Conservation (phyloP, 2,888 invertebrate genomes). For the Glyphotaelius pellucidus region DNA sequence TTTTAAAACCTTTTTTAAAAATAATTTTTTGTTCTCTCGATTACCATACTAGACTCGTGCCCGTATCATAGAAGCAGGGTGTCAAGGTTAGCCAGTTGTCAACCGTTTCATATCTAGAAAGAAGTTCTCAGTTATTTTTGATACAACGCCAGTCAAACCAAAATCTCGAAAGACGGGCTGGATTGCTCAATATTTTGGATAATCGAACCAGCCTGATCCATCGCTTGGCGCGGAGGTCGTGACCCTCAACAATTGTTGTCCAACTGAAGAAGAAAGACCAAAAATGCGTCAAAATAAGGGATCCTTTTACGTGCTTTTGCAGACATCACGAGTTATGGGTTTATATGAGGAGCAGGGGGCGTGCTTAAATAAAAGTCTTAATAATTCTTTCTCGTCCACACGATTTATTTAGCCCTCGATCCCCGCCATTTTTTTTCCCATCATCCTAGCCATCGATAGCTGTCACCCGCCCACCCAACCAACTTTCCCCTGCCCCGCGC, state of each 20-base stretch:
- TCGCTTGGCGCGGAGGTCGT: not conserved
- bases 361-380: slow-evolving; percentile 33
- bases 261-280: not conserved
- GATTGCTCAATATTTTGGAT: not conserved
- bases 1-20: no score
- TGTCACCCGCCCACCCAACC: slow-evolving; percentile 30
- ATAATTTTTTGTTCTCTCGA: no score
- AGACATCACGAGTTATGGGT: not conserved
- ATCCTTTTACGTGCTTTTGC: not conserved
- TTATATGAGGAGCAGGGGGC: not conserved
- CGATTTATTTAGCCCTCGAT: slow-evolving; percentile 43
- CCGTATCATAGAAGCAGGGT: not conserved
- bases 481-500: not conserved
- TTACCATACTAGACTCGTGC: no score
- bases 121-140: not conserved
- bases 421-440: not conserved
- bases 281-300: not conserved
- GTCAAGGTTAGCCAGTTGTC: not conserved
- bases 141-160: not conserved
- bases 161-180: not conserved
- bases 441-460: slow-evolving; percentile 52
- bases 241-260: not conserved
- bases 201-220: not conserved
- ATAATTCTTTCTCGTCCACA: slow-evolving; percentile 29
- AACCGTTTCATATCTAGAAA: not conserved